Evolutionary conservation across 2,113 vertebrate species (phyloP), one percentile per base, ranked within the genome.

Genomic region (Coregonus clupeaformis): DNA sequence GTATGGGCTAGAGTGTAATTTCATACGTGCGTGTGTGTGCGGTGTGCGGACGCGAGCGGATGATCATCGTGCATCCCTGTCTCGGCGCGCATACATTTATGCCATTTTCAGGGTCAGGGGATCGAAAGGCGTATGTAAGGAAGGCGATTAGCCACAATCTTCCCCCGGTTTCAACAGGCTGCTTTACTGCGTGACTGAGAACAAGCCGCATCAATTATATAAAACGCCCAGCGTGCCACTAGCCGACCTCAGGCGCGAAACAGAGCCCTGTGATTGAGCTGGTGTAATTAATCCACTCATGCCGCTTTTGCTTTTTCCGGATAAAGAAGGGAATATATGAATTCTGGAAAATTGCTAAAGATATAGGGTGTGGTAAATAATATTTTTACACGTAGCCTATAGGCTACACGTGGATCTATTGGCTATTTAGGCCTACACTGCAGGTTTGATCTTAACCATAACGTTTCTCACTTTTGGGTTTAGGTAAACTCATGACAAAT

Each of bases 111-210:
- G 79, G 84, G 84, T 83, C 69, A 52, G 73, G 71, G 68, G 73
- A 76, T 74, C 77, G 64, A 82, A 79, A 22, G 9, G 32, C 32
- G 30, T 42, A 42, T 7, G 69, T 27, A 24, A 68, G 57, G 71
- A 68, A 87, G 73, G 71, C 77, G 69, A 78, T 49, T 66, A 69
- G 83, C 80, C 77, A 27, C 75, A 76, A 81, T 87, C 66, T 68
- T 52, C 22, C 6, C 24, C 42, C 45, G 70, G 68, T 83, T 85
- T 85, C 88, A 75, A 76, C 84, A 75, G 77, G 85, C 22, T 72
- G 32, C 77, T 69, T 14, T 71, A 2, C 75, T 77, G 80, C 85
- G 83, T 91, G 90, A 88, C 87, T 81, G 80, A 85, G 82, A 90
- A 78, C 81, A 74, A 81, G 80, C 77, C 67, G 79, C 69, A 75